Conservation (phyloP, 92 coral and sea anemone species). For the Palythoa heliodiscus region DNA sequence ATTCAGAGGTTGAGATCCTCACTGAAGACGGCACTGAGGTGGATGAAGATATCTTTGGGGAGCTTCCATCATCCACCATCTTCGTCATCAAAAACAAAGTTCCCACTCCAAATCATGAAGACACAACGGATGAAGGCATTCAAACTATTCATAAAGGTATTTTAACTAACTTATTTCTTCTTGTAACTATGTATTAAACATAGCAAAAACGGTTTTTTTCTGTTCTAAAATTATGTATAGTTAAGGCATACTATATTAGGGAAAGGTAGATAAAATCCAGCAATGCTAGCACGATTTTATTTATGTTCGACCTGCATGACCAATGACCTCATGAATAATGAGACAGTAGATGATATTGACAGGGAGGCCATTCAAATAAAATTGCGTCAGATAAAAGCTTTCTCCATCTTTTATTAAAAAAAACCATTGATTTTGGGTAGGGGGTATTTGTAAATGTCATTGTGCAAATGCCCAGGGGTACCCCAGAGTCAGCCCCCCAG, state of each 20-base stretch:
- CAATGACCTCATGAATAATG: conserved; percentile 17
- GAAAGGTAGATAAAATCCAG: conserved; percentile 18
- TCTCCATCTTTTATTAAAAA: conserved; percentile 14
- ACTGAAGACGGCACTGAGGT: conserved; percentile 21
- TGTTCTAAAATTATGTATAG: conserved; percentile 13
- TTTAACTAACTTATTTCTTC: conserved; percentile 18
- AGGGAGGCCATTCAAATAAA: conserved; percentile 21
- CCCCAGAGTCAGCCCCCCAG: conserved; percentile 27
- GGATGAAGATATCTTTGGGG: conserved; percentile 22
- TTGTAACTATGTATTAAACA: conserved; percentile 18
- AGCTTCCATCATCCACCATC: conserved; percentile 21
- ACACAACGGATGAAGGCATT: conserved; percentile 22
- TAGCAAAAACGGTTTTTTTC: conserved; percentile 17
- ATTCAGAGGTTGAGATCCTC: conserved; percentile 22
- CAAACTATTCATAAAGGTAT: conserved; percentile 17
- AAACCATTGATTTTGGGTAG: conserved; percentile 15
- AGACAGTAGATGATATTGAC: conserved; percentile 18
- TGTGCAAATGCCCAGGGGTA: conserved; percentile 30
- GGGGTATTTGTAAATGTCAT: conserved; percentile 25
- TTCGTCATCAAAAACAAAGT: conserved; percentile 17
- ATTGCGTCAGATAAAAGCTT: conserved; percentile 20
- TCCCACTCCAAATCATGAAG: conserved; percentile 17
- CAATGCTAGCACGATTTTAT: conserved; percentile 18
- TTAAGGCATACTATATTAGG: conserved; percentile 17
- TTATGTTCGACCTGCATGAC: conserved; percentile 20